These are phyloP conservation scores for Diaphora mendica DNA, from an alignment of 2,888 invertebrate species.

Conservation along the genomic window DNA sequence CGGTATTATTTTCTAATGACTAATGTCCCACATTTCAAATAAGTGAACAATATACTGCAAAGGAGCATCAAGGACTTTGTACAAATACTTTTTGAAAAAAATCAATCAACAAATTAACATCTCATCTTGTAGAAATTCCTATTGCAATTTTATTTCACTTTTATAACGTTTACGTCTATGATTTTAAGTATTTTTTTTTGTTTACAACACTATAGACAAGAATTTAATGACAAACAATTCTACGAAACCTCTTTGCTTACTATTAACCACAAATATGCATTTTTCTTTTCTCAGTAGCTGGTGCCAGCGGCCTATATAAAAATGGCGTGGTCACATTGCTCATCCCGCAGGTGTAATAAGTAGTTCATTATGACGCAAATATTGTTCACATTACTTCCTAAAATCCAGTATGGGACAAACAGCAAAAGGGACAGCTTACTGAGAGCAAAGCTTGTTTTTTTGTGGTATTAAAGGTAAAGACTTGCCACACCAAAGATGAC, in stretches of 20 bases:
- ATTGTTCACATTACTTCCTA: neutral
- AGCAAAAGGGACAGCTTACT: neutral
- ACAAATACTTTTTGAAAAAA: too few relatives aligned
- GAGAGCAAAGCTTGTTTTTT: neutral
- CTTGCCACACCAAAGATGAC: too few relatives aligned
- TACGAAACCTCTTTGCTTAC: slow-evolving; percentile 14
- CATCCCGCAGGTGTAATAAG: slow-evolving; percentile 9
- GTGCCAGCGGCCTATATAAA: slow-evolving; percentile 18
- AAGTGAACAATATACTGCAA: too few relatives aligned
- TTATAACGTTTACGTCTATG: neutral
- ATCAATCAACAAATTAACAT: too few relatives aligned
- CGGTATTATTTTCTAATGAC: too few relatives aligned
- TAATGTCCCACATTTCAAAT: too few relatives aligned
- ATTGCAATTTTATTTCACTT: too few relatives aligned
- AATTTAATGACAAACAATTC: slow-evolving; percentile 11
- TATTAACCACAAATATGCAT: slow-evolving; percentile 19
- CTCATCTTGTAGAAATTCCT: too few relatives aligned
- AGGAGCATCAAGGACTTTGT: too few relatives aligned
- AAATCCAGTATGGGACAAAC: neutral
- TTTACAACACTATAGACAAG: slow-evolving; percentile 2
- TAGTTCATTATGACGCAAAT: slow-evolving; percentile 7
- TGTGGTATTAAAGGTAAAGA: too few relatives aligned
- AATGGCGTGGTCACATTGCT: slow-evolving; percentile 9
- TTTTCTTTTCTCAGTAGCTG: slow-evolving; percentile 19
- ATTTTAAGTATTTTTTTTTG: neutral